Evolutionary conservation across 2,888 invertebrate genomes (phyloP).

Genomic region (Ferrisia virgata): DNA sequence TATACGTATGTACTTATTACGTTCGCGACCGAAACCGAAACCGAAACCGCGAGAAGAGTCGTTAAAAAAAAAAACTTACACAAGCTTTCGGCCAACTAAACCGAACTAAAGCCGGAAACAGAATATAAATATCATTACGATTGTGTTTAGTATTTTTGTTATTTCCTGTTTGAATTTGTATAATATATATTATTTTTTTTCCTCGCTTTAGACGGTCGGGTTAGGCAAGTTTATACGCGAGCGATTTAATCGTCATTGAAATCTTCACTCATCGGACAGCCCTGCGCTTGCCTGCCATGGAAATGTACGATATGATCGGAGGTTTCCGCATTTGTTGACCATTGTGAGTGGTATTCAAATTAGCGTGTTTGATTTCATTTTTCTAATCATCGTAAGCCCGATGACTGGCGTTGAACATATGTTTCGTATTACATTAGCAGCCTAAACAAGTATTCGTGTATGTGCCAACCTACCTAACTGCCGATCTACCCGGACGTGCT

Average conservation of each 20-base stretch:
- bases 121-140: conserved; percentile 27
- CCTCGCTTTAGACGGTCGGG: background rate
- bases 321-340: conserved; percentile 11
- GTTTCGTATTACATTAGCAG: too few species aligned
- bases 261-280: background rate
- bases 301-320: background rate
- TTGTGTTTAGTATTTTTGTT: conserved; percentile 10
- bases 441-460: too few species aligned
- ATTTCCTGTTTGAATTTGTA: conserved; percentile 8
- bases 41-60: background rate
- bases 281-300: background rate
- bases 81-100: too few species aligned
- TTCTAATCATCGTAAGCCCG: background rate
- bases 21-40: background rate
- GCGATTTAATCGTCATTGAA: conserved; percentile 13
- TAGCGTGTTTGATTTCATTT: background rate
- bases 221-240: background rate
- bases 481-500: too few species aligned
- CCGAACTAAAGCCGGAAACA: background rate
- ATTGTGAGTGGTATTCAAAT: conserved; percentile 5
- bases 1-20: background rate
- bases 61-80: conserved; percentile 6
- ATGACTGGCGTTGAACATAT: background rate
- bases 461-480: too few species aligned
- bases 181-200: too few species aligned